Evolutionary conservation across 2,888 invertebrate species (phyloP).

Genomic region (Lepidonotus clava): DNA sequence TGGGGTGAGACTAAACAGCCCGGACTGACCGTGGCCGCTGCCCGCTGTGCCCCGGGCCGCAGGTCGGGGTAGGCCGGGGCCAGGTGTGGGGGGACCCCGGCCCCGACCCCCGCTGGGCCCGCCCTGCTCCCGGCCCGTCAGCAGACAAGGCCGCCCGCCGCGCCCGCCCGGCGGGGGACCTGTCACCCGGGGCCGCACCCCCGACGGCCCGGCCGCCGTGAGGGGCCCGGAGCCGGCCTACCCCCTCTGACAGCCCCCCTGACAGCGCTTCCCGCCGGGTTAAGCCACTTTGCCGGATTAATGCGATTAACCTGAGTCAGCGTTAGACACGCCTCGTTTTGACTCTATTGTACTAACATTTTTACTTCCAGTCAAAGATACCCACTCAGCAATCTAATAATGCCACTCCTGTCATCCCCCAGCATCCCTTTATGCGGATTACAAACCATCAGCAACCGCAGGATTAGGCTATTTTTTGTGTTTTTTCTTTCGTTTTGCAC

Average conservation of each 20-base stretch:
- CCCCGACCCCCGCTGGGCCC: background rate
- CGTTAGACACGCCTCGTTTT: no score
- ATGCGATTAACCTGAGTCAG: conserved; percentile 18
- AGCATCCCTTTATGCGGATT: no score
- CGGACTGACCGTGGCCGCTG: background rate
- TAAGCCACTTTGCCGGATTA: background rate
- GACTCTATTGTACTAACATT: background rate
- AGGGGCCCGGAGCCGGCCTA: background rate
- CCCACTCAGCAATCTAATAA: no score
- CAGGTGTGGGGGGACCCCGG: background rate
- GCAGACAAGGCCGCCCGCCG: background rate
- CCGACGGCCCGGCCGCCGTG: background rate
- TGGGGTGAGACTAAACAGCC: conserved; percentile 27
- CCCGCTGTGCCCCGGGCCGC: background rate
- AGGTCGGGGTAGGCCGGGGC: background rate
- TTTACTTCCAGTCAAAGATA: no score
- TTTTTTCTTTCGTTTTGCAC: no score
- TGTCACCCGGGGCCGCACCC: background rate
- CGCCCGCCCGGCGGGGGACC: background rate
- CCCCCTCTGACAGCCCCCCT: background rate
- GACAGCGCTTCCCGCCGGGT: background rate
- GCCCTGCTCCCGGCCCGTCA: conserved; percentile 16
- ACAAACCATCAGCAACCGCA: no score
- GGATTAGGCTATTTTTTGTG: no score
- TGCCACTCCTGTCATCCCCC: no score